Evolutionary conservation across 2,888 invertebrate genomes (phyloP).

Genomic region (Ephialtes manifestator): DNA sequence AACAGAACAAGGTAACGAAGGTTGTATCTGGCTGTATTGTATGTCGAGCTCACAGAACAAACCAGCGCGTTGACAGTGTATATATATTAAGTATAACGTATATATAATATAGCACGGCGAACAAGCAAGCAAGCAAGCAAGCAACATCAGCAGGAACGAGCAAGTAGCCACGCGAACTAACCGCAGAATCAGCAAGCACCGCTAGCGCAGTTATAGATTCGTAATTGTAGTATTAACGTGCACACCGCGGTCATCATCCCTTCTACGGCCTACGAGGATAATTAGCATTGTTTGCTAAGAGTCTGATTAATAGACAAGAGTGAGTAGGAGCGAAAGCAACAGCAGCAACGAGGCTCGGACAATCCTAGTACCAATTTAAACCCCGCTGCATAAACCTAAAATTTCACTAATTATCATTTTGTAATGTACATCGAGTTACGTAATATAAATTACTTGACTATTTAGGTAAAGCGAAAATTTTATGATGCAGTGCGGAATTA

Average conservation of each 20-base stretch:
- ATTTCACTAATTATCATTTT: conserved; percentile 76
- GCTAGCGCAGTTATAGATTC: conserved; percentile 80
- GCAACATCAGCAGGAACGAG: conserved; percentile 55
- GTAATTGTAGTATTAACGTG: conserved; percentile 73
- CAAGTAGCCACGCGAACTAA: conserved; percentile 40
- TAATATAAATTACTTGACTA: neutral
- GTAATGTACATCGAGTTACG: conserved; percentile 24
- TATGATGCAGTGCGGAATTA: neutral
- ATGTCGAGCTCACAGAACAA: neutral
- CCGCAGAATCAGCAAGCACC: conserved; percentile 65
- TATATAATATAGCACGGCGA: neutral
- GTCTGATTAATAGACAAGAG: conserved; percentile 79
- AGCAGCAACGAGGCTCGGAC: neutral
- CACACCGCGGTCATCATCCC: conserved; percentile 65
- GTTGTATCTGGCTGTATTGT: neutral
- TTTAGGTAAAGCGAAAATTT: neutral
- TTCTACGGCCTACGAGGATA: conserved; percentile 74
- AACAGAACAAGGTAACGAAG: neutral
- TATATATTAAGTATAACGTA: too few species aligned
- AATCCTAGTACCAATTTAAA: conserved; percentile 57
- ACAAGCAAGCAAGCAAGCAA: conserved; percentile 8
- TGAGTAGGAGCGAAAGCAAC: conserved; percentile 29
- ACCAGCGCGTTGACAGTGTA: neutral
- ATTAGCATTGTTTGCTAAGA: conserved; percentile 83
- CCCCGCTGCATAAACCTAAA: conserved; percentile 57